phyloP scores from a whole-genome alignment of 2,797 vertebrate species.

The Heliangelus exortis region DNA sequence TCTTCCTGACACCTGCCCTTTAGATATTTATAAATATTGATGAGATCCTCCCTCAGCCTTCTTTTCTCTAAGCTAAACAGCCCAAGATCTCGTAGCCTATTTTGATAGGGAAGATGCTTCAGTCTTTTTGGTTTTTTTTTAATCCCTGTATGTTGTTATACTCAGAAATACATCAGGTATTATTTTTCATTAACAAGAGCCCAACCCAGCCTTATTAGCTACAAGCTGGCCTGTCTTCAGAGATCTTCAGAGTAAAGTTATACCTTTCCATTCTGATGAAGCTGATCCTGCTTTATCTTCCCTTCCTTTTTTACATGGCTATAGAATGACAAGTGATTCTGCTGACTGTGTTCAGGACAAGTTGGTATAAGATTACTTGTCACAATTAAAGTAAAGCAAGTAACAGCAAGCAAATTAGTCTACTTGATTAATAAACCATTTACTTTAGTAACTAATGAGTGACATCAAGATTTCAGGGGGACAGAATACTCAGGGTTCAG shows the following conservation, averaged over 20 bases:
- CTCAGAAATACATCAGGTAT: background rate
- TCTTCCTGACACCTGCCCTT: too few species aligned
- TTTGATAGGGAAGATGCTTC: too few species aligned
- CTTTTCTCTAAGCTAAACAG: too few species aligned
- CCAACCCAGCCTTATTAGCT: background rate
- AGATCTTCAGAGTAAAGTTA: background rate
- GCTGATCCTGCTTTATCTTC: background rate
- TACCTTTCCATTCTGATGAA: background rate
- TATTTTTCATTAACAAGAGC: background rate
- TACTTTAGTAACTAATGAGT: background rate
- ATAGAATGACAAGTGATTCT: background rate
- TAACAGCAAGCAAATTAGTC: background rate
- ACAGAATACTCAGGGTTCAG: background rate
- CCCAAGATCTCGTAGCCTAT: too few species aligned
- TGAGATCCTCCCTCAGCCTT: too few species aligned
- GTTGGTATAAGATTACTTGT: background rate
- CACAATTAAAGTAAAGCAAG: background rate
- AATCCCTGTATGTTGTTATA: background rate
- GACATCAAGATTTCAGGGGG: background rate
- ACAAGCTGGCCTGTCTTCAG: background rate
- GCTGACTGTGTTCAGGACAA: background rate
- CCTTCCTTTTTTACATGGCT: background rate
- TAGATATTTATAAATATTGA: too few species aligned
- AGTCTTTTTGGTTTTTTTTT: too few species aligned
- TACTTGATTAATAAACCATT: constrained; percentile 2